Conservation (phyloP, 2,888 invertebrate genomes). For the Lepidochitona cinerea region DNA sequence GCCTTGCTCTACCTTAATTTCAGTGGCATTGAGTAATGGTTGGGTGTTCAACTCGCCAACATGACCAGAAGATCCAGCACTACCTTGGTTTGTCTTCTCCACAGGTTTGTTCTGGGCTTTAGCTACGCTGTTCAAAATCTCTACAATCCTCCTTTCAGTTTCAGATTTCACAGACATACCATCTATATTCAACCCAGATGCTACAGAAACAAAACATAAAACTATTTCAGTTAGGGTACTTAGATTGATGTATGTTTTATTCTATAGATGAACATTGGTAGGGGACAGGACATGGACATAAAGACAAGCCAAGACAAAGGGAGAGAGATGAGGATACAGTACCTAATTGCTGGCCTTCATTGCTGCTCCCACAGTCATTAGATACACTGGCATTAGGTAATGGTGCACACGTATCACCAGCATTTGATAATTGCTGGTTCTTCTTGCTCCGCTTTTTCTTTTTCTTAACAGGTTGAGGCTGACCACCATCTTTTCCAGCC, state of each 20-base stretch:
- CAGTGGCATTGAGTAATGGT: background rate
- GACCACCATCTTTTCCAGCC: background rate
- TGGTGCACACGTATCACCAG: background rate
- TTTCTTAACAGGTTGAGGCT: background rate
- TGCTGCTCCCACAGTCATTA: too few species aligned
- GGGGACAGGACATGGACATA: too few species aligned
- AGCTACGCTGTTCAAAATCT: slow-evolving; percentile 54
- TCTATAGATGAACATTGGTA: too few species aligned
- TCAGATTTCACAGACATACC: slow-evolving; percentile 46
- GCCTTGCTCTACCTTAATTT: background rate
- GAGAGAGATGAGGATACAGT: too few species aligned
- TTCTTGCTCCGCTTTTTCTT: background rate
- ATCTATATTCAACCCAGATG: too few species aligned
- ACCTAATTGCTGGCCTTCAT: too few species aligned
- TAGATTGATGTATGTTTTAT: too few species aligned
- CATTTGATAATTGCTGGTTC: background rate
- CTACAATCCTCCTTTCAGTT: slow-evolving; percentile 60
- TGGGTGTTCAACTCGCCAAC: background rate
- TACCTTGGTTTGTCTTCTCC: background rate
- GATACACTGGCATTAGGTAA: background rate
- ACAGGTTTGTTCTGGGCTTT: slow-evolving; percentile 9
- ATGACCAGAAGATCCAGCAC: background rate
- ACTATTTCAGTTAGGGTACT: too few species aligned
- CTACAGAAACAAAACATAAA: too few species aligned
- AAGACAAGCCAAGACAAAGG: too few species aligned